These are phyloP conservation scores for Amphiura filiformis DNA, from an alignment of 35 echinoderm and acorn worm species.

Conservation along the genomic window DNA sequence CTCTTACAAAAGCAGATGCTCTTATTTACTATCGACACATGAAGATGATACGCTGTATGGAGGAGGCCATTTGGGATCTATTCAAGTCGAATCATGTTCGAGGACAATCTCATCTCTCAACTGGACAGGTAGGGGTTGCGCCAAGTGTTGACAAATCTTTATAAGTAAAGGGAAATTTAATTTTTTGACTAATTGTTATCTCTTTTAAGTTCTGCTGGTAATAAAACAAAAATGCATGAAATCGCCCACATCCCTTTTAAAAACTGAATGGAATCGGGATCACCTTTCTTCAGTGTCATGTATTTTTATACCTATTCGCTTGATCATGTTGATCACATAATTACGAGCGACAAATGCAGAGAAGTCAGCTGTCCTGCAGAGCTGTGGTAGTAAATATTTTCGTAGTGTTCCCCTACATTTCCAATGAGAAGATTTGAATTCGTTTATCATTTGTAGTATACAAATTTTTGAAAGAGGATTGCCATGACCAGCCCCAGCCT, in stretches of 20 bases:
- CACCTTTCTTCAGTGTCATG: not conserved
- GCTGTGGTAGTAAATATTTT: no score
- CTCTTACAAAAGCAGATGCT: not conserved
- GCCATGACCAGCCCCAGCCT: no score
- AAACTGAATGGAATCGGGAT: not conserved
- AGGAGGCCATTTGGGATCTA: not conserved
- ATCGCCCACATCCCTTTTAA: not conserved
- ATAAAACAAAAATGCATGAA: not conserved
- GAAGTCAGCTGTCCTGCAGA: no score
- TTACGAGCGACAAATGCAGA: no score
- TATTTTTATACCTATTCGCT: not conserved
- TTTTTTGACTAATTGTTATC: no score
- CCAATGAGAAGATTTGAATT: no score
- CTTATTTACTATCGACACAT: not conserved
- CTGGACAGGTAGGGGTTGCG: not conserved
- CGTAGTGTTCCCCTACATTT: no score
- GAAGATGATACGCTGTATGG: not conserved
- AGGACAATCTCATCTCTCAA: not conserved
- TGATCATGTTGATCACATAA: no score
- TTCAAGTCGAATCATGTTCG: not conserved
- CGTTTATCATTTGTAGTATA: no score
- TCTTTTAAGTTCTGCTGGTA: not conserved
- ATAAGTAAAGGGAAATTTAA: not conserved
- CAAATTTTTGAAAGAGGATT: no score
- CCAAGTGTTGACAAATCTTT: not conserved